A percentile compares a stretch with the other conserved stretches of the same genome.
phyloP scores from a whole-genome alignment of 2,113 vertebrate genomes.

The Phalacrocorax pelagicus region DNA sequence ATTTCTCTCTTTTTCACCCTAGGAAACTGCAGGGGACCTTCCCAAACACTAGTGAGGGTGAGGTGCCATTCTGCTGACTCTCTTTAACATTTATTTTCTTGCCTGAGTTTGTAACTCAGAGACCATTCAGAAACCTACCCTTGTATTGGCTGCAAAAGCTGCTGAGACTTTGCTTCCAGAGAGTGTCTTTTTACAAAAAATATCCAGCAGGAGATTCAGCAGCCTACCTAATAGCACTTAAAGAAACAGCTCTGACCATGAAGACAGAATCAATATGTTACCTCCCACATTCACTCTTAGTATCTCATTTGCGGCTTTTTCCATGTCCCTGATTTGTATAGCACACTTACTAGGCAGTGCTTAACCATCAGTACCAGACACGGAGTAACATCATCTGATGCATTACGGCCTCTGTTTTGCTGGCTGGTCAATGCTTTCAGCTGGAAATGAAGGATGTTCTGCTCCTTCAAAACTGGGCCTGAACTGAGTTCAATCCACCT shows the following conservation, averaged over 20 bases:
- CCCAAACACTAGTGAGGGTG: background rate
- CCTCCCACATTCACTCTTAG: background rate
- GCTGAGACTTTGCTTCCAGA: background rate
- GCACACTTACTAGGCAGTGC: background rate
- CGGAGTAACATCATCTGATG: background rate
- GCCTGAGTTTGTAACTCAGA: background rate
- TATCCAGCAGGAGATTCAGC: background rate
- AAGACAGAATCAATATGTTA: background rate
- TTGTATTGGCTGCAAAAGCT: background rate
- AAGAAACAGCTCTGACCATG: background rate
- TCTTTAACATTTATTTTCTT: background rate
- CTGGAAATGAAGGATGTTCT: background rate
- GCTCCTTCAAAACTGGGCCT: background rate
- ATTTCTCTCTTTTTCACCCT: background rate
- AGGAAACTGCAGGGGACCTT: background rate
- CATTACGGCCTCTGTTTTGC: background rate
- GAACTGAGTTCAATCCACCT: background rate
- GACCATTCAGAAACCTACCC: background rate
- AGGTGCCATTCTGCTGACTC: background rate
- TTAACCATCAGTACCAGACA: background rate
- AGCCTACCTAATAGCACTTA: background rate
- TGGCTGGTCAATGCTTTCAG: background rate
- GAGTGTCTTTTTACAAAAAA: background rate
- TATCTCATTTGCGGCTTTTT: background rate
- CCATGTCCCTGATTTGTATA: background rate